A percentile compares a stretch with the other conserved stretches of the same genome.
Evolutionary conservation across 2,113 vertebrate genomes (phyloP).

Genomic region (Percina caprodes): DNA sequence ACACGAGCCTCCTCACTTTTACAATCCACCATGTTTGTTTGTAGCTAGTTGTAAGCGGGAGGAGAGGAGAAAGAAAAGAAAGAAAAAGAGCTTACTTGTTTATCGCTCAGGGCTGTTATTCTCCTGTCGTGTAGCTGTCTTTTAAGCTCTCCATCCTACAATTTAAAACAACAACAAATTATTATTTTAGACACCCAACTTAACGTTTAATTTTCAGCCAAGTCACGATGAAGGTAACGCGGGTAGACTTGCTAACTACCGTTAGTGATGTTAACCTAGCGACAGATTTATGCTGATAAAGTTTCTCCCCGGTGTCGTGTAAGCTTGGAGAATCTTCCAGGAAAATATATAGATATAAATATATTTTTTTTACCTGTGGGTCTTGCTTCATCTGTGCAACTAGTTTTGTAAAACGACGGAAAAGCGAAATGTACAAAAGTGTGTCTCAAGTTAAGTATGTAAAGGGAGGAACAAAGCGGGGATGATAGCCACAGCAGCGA

Average conservation of each 20-base stretch:
- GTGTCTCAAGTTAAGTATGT: constrained; percentile 83
- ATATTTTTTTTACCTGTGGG: constrained; percentile 86
- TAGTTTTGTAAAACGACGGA: constrained; percentile 84
- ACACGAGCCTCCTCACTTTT: neutral
- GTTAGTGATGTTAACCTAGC: too few species aligned
- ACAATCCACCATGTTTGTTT: constrained; percentile 10
- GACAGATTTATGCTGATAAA: constrained; percentile 88
- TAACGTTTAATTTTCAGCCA: too few species aligned
- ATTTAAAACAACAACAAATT: neutral
- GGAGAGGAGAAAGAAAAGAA: too few species aligned
- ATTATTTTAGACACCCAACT: too few species aligned
- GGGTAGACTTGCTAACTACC: too few species aligned
- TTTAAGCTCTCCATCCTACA: constrained; percentile 90
- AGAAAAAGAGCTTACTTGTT: too few species aligned
- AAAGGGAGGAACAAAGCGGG: constrained; percentile 95
- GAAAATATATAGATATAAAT: constrained; percentile 37
- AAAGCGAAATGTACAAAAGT: constrained; percentile 75
- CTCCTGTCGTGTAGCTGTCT: constrained; percentile 89
- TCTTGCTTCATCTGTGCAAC: constrained; percentile 95
- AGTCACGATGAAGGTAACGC: too few species aligned
- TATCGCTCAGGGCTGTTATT: constrained; percentile 89
- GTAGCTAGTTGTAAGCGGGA: neutral
- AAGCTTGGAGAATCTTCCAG: constrained; percentile 45
- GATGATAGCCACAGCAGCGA: constrained; percentile 82
- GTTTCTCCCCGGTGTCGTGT: constrained; percentile 84